Evolutionary conservation across 2,888 invertebrate species (phyloP).

Genomic region (Lathronympha strigana): DNA sequence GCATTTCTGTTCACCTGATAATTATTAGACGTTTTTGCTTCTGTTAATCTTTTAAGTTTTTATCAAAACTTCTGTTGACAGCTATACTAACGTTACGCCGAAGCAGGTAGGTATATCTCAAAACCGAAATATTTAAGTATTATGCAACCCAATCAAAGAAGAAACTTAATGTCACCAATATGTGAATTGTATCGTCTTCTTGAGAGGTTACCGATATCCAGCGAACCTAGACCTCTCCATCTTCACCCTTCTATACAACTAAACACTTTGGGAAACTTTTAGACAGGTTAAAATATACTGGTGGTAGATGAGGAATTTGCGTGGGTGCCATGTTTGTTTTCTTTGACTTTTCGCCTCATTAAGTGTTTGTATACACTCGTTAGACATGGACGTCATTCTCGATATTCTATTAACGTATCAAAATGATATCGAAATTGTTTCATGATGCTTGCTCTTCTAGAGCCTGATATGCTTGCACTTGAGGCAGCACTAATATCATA

Average conservation of each 20-base stretch:
- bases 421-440: not conserved
- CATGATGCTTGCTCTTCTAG: not conserved
- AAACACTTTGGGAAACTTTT: not conserved
- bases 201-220: slow-evolving; percentile 35
- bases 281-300: slow-evolving; percentile 43
- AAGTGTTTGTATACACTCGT: slow-evolving; percentile 75
- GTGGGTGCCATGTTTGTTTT: slow-evolving; percentile 72
- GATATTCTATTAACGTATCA: not conserved
- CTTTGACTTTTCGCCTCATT: slow-evolving; percentile 76
- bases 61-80: not conserved
- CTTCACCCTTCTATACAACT: slow-evolving; percentile 12
- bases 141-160: slow-evolving; percentile 38
- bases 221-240: slow-evolving; percentile 9
- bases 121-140: slow-evolving; percentile 25
- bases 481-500: not conserved
- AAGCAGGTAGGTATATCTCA: not conserved
- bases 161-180: slow-evolving; percentile 40
- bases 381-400: slow-evolving; percentile 54
- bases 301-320: slow-evolving; percentile 58
- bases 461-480: not conserved
- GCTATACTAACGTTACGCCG: not conserved
- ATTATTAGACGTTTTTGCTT: too few species aligned
- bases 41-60: too few species aligned
- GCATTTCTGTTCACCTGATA: too few species aligned
- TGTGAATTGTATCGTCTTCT: slow-evolving; percentile 41